Evolutionary conservation across 2,113 vertebrate species (phyloP), one percentile per base, ranked within the genome.

Genomic region (Emydocephalus ijimae): DNA sequence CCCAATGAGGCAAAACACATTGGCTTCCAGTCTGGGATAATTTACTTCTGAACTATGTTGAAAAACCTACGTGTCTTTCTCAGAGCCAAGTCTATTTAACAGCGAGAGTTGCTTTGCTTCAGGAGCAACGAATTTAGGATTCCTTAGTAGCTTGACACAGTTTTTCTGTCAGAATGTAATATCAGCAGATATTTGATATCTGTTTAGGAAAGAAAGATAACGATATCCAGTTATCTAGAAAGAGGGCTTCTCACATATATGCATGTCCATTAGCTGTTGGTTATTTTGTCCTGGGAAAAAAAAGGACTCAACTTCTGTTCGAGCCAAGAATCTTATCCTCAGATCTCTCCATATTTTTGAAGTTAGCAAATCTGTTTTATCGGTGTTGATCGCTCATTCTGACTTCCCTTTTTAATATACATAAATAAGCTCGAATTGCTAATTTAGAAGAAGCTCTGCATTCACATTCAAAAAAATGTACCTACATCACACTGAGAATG

Each of bases 31-130:
- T 74, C 20, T 9, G 4, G 1, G 95, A 94, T 95, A 93, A 93
- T 96, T 91, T 93, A 74, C 56, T 50, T 54, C 93, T 93, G 1
- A 56, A 90, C 91, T 0, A 5, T 90, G 24, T 87, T 95, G 21
- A 91, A 39, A 39, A 81, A 81, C 15, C 24, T 50, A 20, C 0
- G 0, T 54, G 11, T 61, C 87, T 92, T 90, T 59, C 89, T 55
- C 21, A 45, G 3, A 43, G 86, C 57, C 29, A 86, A 29, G n/a
- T 48, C 43, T 85, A n/a, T n/a, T 85, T 34, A 89, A 86, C 59
- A 9, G 34, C 29, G 24, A 29, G 11, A 24, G 2, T 85, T 52
- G 39, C n/a, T 23, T 59, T n/a, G 10, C 54, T 89, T 89, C 54
- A 24, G 45, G 59, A 43, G 2, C 48, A 50, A 50, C 1, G 8